Conservation (phyloP, 1,140 invertebrate genomes). For the Nasonia giraulti region DNA sequence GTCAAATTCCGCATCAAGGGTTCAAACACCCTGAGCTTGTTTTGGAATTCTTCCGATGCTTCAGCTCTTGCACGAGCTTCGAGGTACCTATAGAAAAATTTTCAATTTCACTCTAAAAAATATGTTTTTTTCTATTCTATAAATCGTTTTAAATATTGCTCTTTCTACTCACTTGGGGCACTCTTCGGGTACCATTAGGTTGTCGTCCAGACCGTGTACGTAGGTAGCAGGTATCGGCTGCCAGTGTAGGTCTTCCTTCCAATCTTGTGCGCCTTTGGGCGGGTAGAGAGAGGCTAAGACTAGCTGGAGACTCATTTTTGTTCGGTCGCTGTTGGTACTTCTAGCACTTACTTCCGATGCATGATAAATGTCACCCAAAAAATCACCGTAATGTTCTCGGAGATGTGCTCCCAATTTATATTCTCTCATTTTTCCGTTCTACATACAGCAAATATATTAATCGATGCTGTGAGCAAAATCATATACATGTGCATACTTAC, state of each 20-base stretch:
- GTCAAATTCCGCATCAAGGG: slow-evolving; percentile 57
- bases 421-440: slow-evolving; percentile 71
- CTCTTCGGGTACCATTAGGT: slow-evolving; percentile 56
- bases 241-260: slow-evolving; percentile 64
- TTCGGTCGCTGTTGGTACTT: slow-evolving; percentile 77
- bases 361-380: slow-evolving; percentile 69
- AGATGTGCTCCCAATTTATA: slow-evolving; percentile 71
- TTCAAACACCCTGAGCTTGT: slow-evolving; percentile 42
- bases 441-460: slow-evolving; percentile 16
- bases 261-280: slow-evolving; percentile 59
- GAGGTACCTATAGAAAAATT: not conserved
- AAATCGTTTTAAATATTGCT: not conserved
- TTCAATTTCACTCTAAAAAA: not conserved
- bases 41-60: slow-evolving; percentile 4
- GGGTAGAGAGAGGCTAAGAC: slow-evolving; percentile 68
- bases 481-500: slow-evolving; percentile 71
- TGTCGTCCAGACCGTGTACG: slow-evolving; percentile 36
- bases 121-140: not conserved
- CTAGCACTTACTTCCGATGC: slow-evolving; percentile 70
- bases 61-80: slow-evolving; percentile 6
- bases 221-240: slow-evolving; percentile 66
- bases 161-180: slow-evolving; percentile 45
- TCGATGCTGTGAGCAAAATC: not conserved
- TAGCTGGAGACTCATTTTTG: slow-evolving; percentile 73
- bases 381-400: slow-evolving; percentile 67